Conservation (phyloP, 1,140 invertebrate species). For the Drosophila takahashii region DNA sequence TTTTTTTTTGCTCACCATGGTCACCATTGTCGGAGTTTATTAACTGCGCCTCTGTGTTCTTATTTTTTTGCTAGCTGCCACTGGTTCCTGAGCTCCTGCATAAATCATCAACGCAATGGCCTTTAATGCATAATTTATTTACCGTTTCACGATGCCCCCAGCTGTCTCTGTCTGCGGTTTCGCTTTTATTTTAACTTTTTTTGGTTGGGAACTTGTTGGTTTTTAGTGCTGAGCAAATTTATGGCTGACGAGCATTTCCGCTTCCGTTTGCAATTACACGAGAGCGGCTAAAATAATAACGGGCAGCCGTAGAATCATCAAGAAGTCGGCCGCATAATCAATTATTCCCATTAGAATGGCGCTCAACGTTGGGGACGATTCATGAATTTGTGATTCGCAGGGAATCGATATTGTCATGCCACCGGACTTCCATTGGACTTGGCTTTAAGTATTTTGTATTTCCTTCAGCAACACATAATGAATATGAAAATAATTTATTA, state of each 20-base stretch:
- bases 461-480: background rate
- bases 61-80: conserved; percentile 9
- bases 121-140: conserved; percentile 72
- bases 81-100: conserved; percentile 38
- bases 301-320: conserved; percentile 1
- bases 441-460: background rate
- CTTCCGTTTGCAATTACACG: conserved; percentile 66
- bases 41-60: conserved; percentile 20
- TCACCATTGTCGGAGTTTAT: conserved; percentile 39
- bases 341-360: conserved; percentile 28
- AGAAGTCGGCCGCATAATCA: conserved; percentile 20
- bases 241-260: conserved; percentile 57
- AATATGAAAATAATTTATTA: background rate
- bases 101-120: conserved; percentile 67
- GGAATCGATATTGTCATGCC: conserved; percentile 8
- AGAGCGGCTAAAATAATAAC: conserved; percentile 31
- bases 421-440: background rate
- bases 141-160: conserved; percentile 27
- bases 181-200: conserved; percentile 6
- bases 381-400: conserved; percentile 21
- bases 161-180: conserved; percentile 43
- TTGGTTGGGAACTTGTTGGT: conserved; percentile 11
- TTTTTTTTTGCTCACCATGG: conserved; percentile 18
- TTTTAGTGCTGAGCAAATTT: conserved; percentile 52
- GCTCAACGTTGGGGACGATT: conserved; percentile 2